Base-by-base conservation (phyloP, 2,888 invertebrate genomes). In the Listrodromus nycthemerus region DNA sequence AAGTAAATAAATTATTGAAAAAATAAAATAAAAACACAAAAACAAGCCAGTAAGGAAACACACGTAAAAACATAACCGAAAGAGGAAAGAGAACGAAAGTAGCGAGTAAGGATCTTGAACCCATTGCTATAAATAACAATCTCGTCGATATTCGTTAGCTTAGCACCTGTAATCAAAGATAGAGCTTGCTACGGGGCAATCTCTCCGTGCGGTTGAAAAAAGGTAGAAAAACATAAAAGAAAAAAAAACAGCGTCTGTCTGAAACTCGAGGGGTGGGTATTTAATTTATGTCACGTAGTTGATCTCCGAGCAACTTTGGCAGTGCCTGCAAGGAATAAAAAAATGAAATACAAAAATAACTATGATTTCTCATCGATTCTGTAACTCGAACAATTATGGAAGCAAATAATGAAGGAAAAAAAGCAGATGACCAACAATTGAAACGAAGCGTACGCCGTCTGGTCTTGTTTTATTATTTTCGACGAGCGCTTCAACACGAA, bases 61-160 rank as follows among this genome's bases (percentile, higher is more conserved):
- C 75, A 69, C 82, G 48, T 61, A 74, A 61, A 67, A 71, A 67
- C 70, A 77, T 81, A 75, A 84, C 55, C 69, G 37, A 80, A 80
- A 73, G 67, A 76, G 67, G 45, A 55, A 80, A 77, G 71, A 48
- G 63, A 80, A 67, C 69, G 71, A 83, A 82, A 84, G 80, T 85
- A 86, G 85, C 45, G 80, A 75, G 75, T 85, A 86, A 87, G 87
- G 76, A 83, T 85, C 85, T 86, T 85, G 79, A 87, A 86, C 76
- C 83, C 87, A 87, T 87, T 82, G 87, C 87, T 86, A 86, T 87
- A 86, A 87, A 86, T 85, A 86, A 81, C 82, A 82, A 84, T 86
- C 84, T 87, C 86, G 81, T 87, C 85, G 86, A 84, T 85, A 86
- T 83, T 85, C 74, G 82, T 85, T 87, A 87, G 87, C 81, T 86